Base-by-base conservation (phyloP, 2,888 invertebrate species). In the Anthoptus insignis region DNA sequence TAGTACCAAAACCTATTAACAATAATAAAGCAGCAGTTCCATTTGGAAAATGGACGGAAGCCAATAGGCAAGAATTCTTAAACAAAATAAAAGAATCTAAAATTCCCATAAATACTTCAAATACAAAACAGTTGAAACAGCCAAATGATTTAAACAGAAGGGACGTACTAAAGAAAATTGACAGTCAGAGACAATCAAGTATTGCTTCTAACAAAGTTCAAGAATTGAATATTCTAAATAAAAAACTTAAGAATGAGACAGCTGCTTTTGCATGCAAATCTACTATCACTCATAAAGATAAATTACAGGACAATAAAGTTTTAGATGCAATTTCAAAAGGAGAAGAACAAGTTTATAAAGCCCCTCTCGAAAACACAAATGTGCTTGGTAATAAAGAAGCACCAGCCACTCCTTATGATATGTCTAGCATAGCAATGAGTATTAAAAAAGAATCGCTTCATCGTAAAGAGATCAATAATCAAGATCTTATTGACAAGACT, bases 21-120 rank as follows among this genome's bases (percentile, higher is more conserved):
- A 88, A 85, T 69, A 89, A 87, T 71, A 83, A 87, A 69, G 74
- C 81, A 24, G 83, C 87, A 34, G 93, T 93, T 39, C 93, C 93
- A 32, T 93, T 93, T 75, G 93, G 93, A 7, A 86, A 90, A 77
- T 93, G 93, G 93, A 93, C 93, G 37, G 89, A 88, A 67, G 91
- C 83, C 6, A 88, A 93, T 70, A 87, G 91, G 60, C 90, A 91
- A 77, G 90, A 88, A 45, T 93, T 91, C 76, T 76, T 93, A 19
- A 86, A 87, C 70, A 90, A 90, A 82, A 87, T 92, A 59, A 91
- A 90, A 72, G 88, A 88, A 76, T 75, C 82, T 5, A 92, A 88
- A 75, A 76, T 81, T 9, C 83, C 87, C 42, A 77, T 80, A 21
- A 81, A 72, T 61, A 81, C 75, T 68, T 80, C 86, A 14, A 88